phyloP scores from a whole-genome alignment of 2,113 vertebrate genomes.

The Aramus guarauna region DNA sequence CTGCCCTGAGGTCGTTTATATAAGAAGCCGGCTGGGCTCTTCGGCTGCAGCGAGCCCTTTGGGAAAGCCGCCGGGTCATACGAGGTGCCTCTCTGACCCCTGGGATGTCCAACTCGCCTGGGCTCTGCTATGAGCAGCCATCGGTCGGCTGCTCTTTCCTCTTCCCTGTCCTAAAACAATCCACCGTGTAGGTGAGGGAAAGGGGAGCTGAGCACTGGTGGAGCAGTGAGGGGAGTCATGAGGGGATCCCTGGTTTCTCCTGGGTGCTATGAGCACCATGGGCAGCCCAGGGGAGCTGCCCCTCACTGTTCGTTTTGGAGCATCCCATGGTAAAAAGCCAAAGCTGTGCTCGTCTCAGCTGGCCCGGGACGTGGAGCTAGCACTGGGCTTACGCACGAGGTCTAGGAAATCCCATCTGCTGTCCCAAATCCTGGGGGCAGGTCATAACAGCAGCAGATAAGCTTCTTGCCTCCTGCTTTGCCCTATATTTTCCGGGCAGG shows the following conservation, averaged over 20 bases:
- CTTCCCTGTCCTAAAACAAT: neutral
- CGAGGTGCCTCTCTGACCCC: neutral
- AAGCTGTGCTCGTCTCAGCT: neutral
- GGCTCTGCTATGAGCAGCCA: neutral
- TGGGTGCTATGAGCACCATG: neutral
- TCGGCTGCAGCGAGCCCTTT: neutral
- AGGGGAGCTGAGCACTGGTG: neutral
- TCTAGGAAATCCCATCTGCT: constrained; percentile 10
- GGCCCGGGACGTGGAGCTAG: neutral
- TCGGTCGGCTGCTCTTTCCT: neutral
- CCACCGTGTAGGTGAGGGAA: neutral
- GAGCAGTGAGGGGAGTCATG: neutral
- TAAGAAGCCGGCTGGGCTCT: constrained; percentile 27
- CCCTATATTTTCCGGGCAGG: neutral
- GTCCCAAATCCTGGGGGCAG: neutral
- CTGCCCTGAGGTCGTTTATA: constrained; percentile 11
- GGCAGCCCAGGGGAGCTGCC: neutral
- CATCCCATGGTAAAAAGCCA: neutral
- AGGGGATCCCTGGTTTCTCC: neutral
- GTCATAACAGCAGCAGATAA: neutral
- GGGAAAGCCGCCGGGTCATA: neutral
- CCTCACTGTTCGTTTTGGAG: neutral
- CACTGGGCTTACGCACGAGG: neutral
- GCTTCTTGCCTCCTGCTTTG: neutral
- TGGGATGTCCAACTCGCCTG: neutral